phyloP scores from a whole-genome alignment of 1,140 invertebrate species.

The Pectinophora gossypiella region DNA sequence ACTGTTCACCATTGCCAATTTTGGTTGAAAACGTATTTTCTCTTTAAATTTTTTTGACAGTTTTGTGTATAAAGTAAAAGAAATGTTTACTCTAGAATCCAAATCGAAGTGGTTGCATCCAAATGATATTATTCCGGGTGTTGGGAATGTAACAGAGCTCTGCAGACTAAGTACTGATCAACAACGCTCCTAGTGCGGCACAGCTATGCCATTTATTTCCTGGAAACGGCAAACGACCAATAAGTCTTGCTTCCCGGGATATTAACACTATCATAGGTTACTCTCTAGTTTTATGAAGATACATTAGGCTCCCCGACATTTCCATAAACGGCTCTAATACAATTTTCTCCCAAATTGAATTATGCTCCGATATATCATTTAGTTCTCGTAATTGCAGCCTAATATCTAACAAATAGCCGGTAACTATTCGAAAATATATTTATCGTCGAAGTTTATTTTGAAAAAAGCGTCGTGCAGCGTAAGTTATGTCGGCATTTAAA shows the following conservation, averaged over 20 bases:
- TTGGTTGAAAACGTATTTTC: not conserved
- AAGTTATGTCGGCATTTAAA: not conserved
- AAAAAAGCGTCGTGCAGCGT: not conserved
- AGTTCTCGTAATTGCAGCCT: not conserved
- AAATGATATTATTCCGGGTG: too few relatives aligned
- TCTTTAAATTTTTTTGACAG: not conserved
- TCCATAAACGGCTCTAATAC: conserved; percentile 34
- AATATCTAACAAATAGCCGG: too few relatives aligned
- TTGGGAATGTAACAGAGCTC: not conserved
- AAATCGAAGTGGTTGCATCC: too few relatives aligned
- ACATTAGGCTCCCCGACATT: conserved; percentile 49
- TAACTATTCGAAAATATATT: not conserved
- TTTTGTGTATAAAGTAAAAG: not conserved
- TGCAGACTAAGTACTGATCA: conserved; percentile 15
- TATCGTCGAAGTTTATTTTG: not conserved
- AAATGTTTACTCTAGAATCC: too few relatives aligned
- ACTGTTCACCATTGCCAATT: not conserved
- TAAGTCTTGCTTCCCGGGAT: conserved; percentile 67
- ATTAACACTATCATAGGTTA: conserved; percentile 72
- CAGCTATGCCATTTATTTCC: conserved; percentile 52
- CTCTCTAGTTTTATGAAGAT: conserved; percentile 67
- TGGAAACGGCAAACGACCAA: conserved; percentile 62
- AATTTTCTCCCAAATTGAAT: conserved; percentile 3
- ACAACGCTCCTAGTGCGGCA: conserved; percentile 23
- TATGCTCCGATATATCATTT: not conserved